Conservation (phyloP, 1,140 invertebrate species). For the Bombyx mandarina region DNA sequence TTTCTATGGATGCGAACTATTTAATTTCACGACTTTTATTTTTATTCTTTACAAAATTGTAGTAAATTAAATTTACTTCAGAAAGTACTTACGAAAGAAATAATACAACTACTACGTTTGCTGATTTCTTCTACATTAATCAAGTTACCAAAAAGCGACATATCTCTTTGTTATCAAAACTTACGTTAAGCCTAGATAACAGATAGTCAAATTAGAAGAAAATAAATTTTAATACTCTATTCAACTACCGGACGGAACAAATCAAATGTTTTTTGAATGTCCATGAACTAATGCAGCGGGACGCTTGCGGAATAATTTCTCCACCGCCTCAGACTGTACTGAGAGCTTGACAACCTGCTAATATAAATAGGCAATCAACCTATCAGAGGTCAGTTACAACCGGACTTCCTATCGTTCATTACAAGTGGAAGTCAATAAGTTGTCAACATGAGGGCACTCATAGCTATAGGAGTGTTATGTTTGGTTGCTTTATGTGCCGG, state of each 20-base stretch:
- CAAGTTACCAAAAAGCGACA: too few species aligned
- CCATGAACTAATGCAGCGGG: constrained; percentile 33
- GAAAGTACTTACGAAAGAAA: too few species aligned
- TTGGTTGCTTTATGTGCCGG: constrained; percentile 37
- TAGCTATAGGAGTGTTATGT: constrained; percentile 41
- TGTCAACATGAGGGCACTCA: constrained; percentile 35
- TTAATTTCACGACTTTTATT: too few species aligned
- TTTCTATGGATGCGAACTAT: too few species aligned
- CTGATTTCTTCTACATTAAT: too few species aligned
- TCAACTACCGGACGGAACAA: constrained; percentile 2
- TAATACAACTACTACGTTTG: too few species aligned
- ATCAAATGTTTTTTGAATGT: constrained; percentile 19
- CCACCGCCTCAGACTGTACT: constrained; percentile 29
- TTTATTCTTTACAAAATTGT: too few species aligned
- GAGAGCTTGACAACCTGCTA: constrained; percentile 18
- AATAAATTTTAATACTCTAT: too few species aligned
- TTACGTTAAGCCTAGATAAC: too few species aligned
- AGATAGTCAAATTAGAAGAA: too few species aligned
- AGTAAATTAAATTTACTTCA: too few species aligned
- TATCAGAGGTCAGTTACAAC: constrained; percentile 54
- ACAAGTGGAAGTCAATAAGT: constrained; percentile 20
- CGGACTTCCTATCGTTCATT: constrained; percentile 47
- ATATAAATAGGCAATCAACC: constrained; percentile 55
- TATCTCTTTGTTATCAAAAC: too few species aligned
- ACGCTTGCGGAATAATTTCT: constrained; percentile 58